These are phyloP conservation scores for Mesocricetus auratus DNA, from an alignment of 2,113 vertebrate genomes.

Conservation along the genomic window DNA sequence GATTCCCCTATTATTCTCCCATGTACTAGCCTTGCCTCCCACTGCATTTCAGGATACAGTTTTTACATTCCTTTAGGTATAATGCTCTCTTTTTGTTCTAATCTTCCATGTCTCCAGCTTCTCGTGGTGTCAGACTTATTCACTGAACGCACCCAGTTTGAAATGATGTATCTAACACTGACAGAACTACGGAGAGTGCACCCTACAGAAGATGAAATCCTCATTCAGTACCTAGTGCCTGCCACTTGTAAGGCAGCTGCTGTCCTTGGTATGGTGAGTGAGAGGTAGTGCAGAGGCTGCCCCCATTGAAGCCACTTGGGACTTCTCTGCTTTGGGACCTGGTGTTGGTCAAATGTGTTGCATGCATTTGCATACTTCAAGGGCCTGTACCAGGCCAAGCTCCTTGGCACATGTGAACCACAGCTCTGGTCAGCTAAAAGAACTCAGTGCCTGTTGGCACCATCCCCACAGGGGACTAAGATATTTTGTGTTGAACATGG, in stretches of 20 bases:
- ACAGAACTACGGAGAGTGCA: conserved; percentile 96
- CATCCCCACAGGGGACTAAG: neutral
- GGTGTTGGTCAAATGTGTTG: rapidly evolving
- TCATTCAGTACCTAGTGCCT: conserved; percentile 96
- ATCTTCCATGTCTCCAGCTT: conserved; percentile 85
- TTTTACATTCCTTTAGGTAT: rapidly evolving
- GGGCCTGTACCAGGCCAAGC: neutral
- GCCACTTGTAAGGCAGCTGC: conserved; percentile 98
- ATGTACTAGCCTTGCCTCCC: rapidly evolving
- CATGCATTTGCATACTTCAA: rapidly evolving
- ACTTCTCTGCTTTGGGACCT: neutral
- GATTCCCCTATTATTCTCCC: rapidly evolving
- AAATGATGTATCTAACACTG: conserved; percentile 97
- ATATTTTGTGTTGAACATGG: rapidly evolving
- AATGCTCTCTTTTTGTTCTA: neutral
- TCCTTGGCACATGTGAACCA: neutral
- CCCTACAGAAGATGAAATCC: conserved; percentile 97
- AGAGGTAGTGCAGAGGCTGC: rapidly evolving
- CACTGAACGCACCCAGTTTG: conserved; percentile 98
- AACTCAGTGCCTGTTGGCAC: rapidly evolving
- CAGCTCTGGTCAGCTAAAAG: neutral
- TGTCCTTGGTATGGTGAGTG: conserved; percentile 97
- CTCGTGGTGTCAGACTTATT: conserved; percentile 98
- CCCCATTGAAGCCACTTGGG: neutral
- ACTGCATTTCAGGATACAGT: rapidly evolving